Evolutionary conservation across 2,113 vertebrate species (phyloP).

Genomic region (Camelus dromedarius): DNA sequence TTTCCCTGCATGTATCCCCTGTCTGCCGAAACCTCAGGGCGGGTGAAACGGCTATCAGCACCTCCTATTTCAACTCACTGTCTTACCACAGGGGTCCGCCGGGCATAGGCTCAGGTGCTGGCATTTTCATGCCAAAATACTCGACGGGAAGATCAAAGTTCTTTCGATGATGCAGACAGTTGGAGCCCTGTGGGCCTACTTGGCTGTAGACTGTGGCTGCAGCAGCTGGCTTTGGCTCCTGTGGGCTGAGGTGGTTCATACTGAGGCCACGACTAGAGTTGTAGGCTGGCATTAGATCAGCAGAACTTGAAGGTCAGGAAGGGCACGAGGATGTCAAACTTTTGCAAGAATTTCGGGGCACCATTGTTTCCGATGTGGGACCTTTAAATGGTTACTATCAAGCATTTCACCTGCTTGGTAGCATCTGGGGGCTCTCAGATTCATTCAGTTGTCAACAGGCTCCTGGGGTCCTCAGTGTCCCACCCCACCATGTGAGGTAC

Average conservation of each 20-base stretch:
- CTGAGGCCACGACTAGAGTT: neutral
- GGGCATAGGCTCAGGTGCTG: neutral
- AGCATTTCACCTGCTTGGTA: neutral
- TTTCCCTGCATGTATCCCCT: neutral
- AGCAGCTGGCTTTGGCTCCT: neutral
- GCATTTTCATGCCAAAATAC: neutral
- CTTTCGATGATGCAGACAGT: neutral
- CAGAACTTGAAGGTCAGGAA: neutral
- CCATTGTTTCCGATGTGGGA: neutral
- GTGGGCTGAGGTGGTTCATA: neutral
- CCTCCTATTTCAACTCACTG: neutral
- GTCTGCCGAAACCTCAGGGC: neutral
- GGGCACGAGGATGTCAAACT: neutral
- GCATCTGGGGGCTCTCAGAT: neutral
- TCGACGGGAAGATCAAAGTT: neutral
- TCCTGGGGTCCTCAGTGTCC: neutral
- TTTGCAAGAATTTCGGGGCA: neutral
- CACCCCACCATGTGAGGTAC: neutral
- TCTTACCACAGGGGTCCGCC: neutral
- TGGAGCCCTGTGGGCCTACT: neutral
- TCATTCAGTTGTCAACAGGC: neutral
- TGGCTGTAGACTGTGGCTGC: neutral
- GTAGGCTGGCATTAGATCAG: neutral
- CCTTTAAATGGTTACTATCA: neutral
- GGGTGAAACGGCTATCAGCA: neutral